Percentiles rank a stretch among this genome's conserved stretches.
Conservation (phyloP, 1,140 invertebrate species). For the Magallana gigas region DNA sequence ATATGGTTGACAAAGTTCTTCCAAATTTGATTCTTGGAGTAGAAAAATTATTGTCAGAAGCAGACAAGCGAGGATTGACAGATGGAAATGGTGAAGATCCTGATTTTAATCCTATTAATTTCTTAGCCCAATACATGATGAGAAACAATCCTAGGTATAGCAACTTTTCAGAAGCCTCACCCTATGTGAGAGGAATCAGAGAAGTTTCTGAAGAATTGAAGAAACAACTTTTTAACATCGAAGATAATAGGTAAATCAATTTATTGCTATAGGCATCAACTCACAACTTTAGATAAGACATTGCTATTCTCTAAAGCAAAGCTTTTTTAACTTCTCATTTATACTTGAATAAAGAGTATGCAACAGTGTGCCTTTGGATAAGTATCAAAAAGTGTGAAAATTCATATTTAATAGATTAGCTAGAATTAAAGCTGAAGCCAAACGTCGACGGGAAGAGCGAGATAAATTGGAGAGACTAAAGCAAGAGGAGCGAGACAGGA, state of each 20-base stretch:
- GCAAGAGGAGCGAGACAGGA: slow-evolving; percentile 66
- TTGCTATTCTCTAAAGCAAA: no score
- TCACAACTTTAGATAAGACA: no score
- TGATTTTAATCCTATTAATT: slow-evolving; percentile 80
- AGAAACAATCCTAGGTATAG: slow-evolving; percentile 79
- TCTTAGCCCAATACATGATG: slow-evolving; percentile 79
- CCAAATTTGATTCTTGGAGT: slow-evolving; percentile 78
- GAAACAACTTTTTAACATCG: slow-evolving; percentile 75
- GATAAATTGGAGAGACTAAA: slow-evolving; percentile 70
- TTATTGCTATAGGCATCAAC: no score
- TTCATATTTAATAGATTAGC: no score
- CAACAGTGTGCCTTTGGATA: no score
- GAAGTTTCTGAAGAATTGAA: slow-evolving; percentile 76
- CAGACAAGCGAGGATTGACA: slow-evolving; percentile 73
- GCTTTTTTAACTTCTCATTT: no score
- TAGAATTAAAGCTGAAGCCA: slow-evolving; percentile 77
- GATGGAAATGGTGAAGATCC: slow-evolving; percentile 68
- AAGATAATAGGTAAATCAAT: slow-evolving; percentile 76
- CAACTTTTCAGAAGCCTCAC: slow-evolving; percentile 78
- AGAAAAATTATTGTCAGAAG: slow-evolving; percentile 78
- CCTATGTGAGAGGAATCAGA: slow-evolving; percentile 76
- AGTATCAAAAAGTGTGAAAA: no score
- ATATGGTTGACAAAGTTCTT: slow-evolving; percentile 77
- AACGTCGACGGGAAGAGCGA: slow-evolving; percentile 74
- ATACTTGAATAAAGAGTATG: no score